phyloP scores from a whole-genome alignment of 2,888 invertebrate species.

The Mystacides longicornis region DNA sequence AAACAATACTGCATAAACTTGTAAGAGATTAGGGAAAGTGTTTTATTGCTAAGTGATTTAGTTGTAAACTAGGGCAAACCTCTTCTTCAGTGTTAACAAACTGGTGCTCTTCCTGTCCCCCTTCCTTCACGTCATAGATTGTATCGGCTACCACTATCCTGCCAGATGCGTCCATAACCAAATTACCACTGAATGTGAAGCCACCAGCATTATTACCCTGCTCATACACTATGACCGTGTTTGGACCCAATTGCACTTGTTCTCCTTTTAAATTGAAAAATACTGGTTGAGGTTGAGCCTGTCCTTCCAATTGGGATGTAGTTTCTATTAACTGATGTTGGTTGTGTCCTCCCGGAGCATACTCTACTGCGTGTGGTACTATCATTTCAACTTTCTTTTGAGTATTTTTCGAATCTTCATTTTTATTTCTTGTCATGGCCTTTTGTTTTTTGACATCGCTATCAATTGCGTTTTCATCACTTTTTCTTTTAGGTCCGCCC shows the following conservation, averaged over 20 bases:
- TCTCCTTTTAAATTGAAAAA: constrained; percentile 45
- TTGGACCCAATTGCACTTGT: constrained; percentile 45
- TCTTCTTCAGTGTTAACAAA: constrained; percentile 26
- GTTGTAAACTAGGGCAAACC: no score
- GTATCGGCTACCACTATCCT: constrained; percentile 49
- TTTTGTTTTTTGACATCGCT: constrained; percentile 39
- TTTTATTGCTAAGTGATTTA: no score
- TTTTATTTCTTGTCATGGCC: constrained; percentile 34
- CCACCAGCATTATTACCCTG: constrained; percentile 45
- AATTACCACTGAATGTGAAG: constrained; percentile 47
- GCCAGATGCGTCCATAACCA: constrained; percentile 46
- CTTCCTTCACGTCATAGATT: constrained; percentile 47
- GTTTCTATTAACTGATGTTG: constrained; percentile 27
- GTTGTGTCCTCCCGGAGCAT: constrained; percentile 37
- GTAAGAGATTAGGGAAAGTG: no score
- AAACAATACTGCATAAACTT: no score
- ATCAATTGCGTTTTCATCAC: constrained; percentile 35
- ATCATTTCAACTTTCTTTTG: constrained; percentile 14
- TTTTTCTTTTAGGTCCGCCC: constrained; percentile 45
- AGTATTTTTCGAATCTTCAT: constrained; percentile 8
- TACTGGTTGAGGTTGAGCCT: constrained; percentile 42
- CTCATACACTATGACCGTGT: constrained; percentile 46
- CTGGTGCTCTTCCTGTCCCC: constrained; percentile 33
- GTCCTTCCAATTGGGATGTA: constrained; percentile 38
- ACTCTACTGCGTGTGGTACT: constrained; percentile 43